Evolutionary conservation across 2,113 vertebrate genomes (phyloP).

Genomic region (Gallinago paraguaiae): DNA sequence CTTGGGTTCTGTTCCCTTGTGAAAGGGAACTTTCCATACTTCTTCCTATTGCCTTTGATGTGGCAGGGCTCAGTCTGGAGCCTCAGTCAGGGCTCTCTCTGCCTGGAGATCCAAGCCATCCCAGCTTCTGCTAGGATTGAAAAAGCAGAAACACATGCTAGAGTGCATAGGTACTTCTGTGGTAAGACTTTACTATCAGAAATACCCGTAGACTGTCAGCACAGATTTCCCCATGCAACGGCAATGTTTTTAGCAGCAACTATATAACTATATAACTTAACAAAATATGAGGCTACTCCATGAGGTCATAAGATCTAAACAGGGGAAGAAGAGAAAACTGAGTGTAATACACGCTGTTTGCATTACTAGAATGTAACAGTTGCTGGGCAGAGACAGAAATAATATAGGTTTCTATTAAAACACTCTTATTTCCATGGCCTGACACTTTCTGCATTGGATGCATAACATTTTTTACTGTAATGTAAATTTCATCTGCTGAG

Average conservation of each 20-base stretch:
- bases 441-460: not conserved
- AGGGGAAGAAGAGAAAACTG: not conserved
- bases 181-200: not conserved
- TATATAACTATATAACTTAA: not conserved
- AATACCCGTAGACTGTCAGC: not conserved
- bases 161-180: not conserved
- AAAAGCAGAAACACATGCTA: not conserved
- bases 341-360: not conserved
- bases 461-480: not conserved
- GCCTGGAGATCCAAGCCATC: not conserved
- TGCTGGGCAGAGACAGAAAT: not conserved
- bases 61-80: not conserved
- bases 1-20: not conserved
- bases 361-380: not conserved
- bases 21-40: not conserved
- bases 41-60: not conserved
- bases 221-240: not conserved
- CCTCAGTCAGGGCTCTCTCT: too few species aligned
- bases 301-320: not conserved
- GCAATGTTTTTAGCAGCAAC: not conserved
- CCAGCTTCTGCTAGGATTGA: not conserved
- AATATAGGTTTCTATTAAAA: not conserved
- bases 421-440: not conserved
- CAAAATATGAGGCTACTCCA: not conserved
- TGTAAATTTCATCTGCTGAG: slow-evolving; percentile 3